Conservation (phyloP, 2,113 vertebrate species). For the Tragulus kanchil region DNA sequence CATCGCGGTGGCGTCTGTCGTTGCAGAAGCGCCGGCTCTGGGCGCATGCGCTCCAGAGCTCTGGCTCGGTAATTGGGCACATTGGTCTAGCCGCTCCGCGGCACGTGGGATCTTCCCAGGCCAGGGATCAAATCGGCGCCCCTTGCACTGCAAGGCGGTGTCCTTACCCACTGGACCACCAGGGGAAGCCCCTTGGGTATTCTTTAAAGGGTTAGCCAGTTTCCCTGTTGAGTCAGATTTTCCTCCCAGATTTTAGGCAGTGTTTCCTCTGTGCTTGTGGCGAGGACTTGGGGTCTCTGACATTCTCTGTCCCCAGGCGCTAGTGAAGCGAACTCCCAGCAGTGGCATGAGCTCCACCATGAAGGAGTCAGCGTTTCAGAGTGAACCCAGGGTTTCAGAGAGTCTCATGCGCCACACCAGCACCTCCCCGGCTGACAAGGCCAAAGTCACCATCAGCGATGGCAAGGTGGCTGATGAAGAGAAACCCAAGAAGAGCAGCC, state of each 20-base stretch:
- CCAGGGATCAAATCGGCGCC: too few relatives aligned
- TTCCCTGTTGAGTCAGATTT: slow-evolving; percentile 9
- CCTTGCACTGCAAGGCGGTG: too few relatives aligned
- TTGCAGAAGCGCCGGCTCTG: too few relatives aligned
- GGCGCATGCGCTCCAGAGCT: too few relatives aligned
- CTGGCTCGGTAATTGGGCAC: too few relatives aligned
- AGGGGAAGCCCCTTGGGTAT: neutral
- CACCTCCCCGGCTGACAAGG: slow-evolving; percentile 94
- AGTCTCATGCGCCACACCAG: slow-evolving; percentile 95
- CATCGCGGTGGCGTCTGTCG: too few relatives aligned
- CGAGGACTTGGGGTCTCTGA: neutral
- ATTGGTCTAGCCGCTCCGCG: too few relatives aligned
- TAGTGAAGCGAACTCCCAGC: slow-evolving; percentile 98
- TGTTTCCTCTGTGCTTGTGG: neutral
- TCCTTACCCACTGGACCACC: too few relatives aligned
- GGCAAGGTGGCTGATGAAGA: slow-evolving; percentile 96
- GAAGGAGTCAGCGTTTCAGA: slow-evolving; percentile 98
- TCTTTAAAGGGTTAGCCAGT: neutral
- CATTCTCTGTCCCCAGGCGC: slow-evolving; percentile 86
- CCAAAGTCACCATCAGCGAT: slow-evolving; percentile 96
- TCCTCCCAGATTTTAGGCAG: neutral
- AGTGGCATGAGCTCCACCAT: slow-evolving; percentile 97
- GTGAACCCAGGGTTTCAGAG: slow-evolving; percentile 95
- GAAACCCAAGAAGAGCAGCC: slow-evolving; percentile 97
- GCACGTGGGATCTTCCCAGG: too few relatives aligned